phyloP scores from a whole-genome alignment of 2,888 invertebrate species.

The Dryococelus australis region DNA sequence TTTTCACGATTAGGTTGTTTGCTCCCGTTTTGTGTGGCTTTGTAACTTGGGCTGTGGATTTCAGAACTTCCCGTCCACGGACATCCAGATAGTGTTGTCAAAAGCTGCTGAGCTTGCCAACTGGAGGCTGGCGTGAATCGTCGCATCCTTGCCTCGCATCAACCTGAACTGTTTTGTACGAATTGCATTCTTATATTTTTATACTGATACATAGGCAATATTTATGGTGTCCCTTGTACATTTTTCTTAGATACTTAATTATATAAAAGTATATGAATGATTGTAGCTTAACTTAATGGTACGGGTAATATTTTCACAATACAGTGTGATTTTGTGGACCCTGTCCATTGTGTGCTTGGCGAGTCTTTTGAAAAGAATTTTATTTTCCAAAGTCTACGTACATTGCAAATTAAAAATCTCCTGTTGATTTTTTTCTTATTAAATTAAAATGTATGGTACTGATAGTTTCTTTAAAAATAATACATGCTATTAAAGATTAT shows the following conservation, averaged over 20 bases:
- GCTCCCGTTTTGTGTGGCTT: background rate
- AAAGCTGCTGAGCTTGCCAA: constrained; percentile 75
- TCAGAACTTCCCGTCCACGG: constrained; percentile 85
- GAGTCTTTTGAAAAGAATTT: too few relatives aligned
- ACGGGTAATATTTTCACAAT: background rate
- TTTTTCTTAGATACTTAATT: background rate
- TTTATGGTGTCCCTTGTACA: too few relatives aligned
- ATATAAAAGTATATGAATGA: background rate
- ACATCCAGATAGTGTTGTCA: constrained; percentile 82
- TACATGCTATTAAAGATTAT: too few relatives aligned
- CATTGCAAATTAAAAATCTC: too few relatives aligned
- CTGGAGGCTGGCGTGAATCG: background rate
- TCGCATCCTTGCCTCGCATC: background rate
- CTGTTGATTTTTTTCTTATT: too few relatives aligned
- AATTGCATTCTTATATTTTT: too few relatives aligned
- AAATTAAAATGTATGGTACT: too few relatives aligned
- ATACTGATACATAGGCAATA: too few relatives aligned
- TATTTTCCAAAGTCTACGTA: too few relatives aligned
- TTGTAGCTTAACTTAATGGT: background rate
- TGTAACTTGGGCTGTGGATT: constrained; percentile 44
- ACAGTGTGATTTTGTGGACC: background rate
- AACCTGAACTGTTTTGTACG: background rate
- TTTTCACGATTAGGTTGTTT: too few relatives aligned
- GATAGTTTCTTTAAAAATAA: too few relatives aligned
- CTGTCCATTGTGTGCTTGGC: too few relatives aligned